Evolutionary conservation across 2,888 invertebrate species (phyloP), one percentile per base, ranked within the genome.

Genomic region (Drosophila parthenogenetica): DNA sequence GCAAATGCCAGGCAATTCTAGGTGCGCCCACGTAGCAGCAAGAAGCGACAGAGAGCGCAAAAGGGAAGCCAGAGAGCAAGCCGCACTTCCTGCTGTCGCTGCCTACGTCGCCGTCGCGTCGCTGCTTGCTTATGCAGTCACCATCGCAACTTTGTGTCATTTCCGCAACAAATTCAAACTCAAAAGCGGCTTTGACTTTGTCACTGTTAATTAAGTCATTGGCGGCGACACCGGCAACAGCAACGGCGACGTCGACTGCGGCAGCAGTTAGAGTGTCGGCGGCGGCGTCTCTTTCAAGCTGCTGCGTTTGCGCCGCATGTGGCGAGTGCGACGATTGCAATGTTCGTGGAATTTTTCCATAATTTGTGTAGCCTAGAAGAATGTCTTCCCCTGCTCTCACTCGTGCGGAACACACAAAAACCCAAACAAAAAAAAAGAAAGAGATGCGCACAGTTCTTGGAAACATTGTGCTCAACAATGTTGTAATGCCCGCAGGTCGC

Each of bases 151-250:
- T 40, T 43, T 81, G 67, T 79, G 82, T 78, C 89, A 90, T 78
- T 84, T 85, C 80, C 69, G 69, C 55, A 69, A 66, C 58, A 68
- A 61, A 73, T 55, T 55, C 55, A 60, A 70, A 75, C 69, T 73
- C 61, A 49, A 67, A 60, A 68, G 77, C 69, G 66, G 68, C 77
- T 67, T 55, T 54, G 66, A 74, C 71, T 81, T 88, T 89, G 86
- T 86, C 89, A 73, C 81, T 79, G 76, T 89, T 88, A 88, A 89
- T 88, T 86, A 86, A 88, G 88, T 73, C 86, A 89, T 88, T 79
- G 77, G 62, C 76, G 75, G 73, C 76, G 62, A 73, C 71, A 54
- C 29, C 55, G 46, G 25, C 54, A 39, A 19, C 51, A 46, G 3
- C 50, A 37, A 51, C 55, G 49, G 58, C 62, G 46, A 35, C 32